A percentile compares a stretch with the other conserved stretches of the same genome.
Conservation (phyloP, 2,888 invertebrate species). For the Dinocampus coccinellae region DNA sequence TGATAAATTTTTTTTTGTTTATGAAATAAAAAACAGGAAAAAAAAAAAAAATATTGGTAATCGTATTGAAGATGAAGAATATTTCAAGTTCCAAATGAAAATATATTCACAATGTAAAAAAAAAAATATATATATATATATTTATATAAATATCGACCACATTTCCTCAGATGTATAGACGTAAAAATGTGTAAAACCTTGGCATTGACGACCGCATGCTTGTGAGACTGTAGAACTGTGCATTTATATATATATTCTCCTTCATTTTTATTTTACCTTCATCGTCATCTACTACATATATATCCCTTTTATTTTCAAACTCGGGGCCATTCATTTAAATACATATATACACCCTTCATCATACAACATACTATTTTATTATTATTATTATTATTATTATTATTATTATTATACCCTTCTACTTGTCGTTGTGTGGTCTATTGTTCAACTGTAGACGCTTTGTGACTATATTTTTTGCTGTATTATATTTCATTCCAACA, state of each 20-base stretch:
- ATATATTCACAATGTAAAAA: neutral
- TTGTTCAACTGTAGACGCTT: constrained; percentile 56
- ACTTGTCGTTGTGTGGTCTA: constrained; percentile 43
- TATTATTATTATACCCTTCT: constrained; percentile 37
- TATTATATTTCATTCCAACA: constrained; percentile 33
- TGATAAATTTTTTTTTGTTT: neutral
- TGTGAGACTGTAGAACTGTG: constrained; percentile 26
- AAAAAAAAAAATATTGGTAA: too few relatives aligned
- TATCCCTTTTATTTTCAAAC: constrained; percentile 42
- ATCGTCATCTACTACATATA: constrained; percentile 27
- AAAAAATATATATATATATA: too few relatives aligned
- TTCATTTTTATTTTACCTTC: constrained; percentile 28
- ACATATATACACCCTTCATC: constrained; percentile 43
- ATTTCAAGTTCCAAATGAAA: neutral
- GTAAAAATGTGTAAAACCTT: too few relatives aligned
- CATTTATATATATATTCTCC: constrained; percentile 33
- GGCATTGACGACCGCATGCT: constrained; percentile 42
- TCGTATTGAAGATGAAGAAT: neutral
- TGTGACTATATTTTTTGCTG: constrained; percentile 56
- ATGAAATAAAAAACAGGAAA: too few relatives aligned
- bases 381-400: neutral
- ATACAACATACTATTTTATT: neutral
- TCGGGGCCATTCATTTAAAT: constrained; percentile 42
- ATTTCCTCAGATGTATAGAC: too few relatives aligned
- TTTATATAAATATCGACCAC: too few relatives aligned